phyloP scores from a whole-genome alignment of 2,888 invertebrate genomes.

The Catocala nupta region DNA sequence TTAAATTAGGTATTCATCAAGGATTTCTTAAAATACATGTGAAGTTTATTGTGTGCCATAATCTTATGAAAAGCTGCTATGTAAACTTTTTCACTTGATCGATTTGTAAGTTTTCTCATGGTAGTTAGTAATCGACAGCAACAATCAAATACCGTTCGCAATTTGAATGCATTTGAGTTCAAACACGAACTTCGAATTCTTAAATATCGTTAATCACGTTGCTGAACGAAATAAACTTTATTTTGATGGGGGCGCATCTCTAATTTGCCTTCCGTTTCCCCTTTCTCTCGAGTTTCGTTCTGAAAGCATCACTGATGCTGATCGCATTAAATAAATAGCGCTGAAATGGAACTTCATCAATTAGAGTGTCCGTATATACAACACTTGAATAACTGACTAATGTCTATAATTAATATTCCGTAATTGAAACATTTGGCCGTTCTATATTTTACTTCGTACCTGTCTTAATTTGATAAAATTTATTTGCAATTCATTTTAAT shows the following conservation, averaged over 20 bases:
- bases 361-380: conserved; percentile 41
- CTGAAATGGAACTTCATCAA: conserved; percentile 54
- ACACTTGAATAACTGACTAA: conserved; percentile 41
- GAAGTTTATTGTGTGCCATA: no score
- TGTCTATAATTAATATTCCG: conserved; percentile 43
- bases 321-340: conserved; percentile 55
- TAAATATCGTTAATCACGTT: conserved; percentile 33
- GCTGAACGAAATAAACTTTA: conserved; percentile 18
- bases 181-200: not conserved
- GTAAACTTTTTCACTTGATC: no score
- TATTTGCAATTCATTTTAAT: conserved; percentile 23
- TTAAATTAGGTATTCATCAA: no score
- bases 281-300: conserved; percentile 32
- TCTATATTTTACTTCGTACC: conserved; percentile 34
- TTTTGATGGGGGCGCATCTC: conserved; percentile 29
- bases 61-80: no score
- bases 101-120: no score
- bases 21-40: no score
- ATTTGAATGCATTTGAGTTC: no score
- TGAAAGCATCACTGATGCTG: conserved; percentile 50
- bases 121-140: no score
- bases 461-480: conserved; percentile 41
- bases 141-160: no score
- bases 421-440: conserved; percentile 39
- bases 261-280: conserved; percentile 12